A percentile compares a stretch with the other conserved stretches of the same genome.
These are phyloP conservation scores for Myopa tessellatipennis DNA, from an alignment of 2,888 invertebrate species.

Conservation along the genomic window DNA sequence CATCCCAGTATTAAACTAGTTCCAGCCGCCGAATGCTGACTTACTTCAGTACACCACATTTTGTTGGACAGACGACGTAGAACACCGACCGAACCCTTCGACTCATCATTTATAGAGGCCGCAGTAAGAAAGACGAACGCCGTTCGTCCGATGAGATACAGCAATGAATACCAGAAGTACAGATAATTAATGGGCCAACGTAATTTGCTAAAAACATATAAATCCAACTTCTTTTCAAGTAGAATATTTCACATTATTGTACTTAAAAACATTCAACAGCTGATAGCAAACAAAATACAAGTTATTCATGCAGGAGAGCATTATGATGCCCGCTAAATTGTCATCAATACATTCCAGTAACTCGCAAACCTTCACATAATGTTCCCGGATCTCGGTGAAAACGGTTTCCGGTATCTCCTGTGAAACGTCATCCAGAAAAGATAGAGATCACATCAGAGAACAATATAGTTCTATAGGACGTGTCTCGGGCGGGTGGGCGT, in stretches of 20 bases:
- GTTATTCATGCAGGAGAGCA: slow-evolving; percentile 78
- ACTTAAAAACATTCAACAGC: slow-evolving; percentile 72
- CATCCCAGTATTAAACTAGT: not conserved
- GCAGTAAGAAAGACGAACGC: slow-evolving; percentile 71
- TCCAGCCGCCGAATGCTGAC: not conserved
- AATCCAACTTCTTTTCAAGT: not conserved
- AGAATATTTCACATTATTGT: not conserved
- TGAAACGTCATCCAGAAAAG: slow-evolving; percentile 9
- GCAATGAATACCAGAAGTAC: slow-evolving; percentile 72
- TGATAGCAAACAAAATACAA: slow-evolving; percentile 82
- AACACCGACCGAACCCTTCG: slow-evolving; percentile 69
- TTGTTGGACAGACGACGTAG: slow-evolving; percentile 65
- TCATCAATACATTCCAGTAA: slow-evolving; percentile 74
- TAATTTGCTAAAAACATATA: slow-evolving; percentile 56
- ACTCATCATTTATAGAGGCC: slow-evolving; percentile 71
- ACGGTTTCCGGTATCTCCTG: slow-evolving; percentile 60
- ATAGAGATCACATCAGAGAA: not conserved
- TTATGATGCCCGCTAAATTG: slow-evolving; percentile 75
- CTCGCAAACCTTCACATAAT: slow-evolving; percentile 75
- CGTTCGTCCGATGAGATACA: slow-evolving; percentile 70
- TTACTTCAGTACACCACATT: slow-evolving; percentile 64
- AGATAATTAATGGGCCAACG: slow-evolving; percentile 68
- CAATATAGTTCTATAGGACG: too few relatives aligned
- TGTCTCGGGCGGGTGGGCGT: not conserved
- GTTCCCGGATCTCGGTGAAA: slow-evolving; percentile 77